These are phyloP conservation scores for Lordiphosa stackelbergi DNA, from an alignment of 1,140 invertebrate species.

Conservation along the genomic window DNA sequence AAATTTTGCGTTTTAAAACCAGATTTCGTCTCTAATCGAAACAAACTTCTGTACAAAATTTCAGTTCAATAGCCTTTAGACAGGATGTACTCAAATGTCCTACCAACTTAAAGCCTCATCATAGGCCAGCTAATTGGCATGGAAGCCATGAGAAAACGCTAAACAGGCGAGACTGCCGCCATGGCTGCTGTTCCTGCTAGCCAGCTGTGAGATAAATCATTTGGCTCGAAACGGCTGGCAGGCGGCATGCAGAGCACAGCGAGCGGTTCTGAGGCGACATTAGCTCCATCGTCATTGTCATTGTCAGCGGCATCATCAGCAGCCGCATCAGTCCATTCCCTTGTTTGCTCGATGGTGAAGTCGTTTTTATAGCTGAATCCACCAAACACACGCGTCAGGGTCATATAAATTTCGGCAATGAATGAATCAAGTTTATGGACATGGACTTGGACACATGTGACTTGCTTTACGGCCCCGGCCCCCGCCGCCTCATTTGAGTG, in stretches of 20 bases:
- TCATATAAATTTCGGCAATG: constrained; percentile 67
- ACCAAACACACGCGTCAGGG: constrained; percentile 13
- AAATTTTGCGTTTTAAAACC: no score
- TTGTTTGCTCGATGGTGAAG: not conserved
- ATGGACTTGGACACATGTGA: constrained; percentile 52
- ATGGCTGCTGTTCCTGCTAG: not conserved
- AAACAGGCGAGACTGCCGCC: no score
- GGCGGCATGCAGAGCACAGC: constrained; percentile 50
- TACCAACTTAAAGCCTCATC: no score
- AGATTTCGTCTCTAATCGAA: no score
- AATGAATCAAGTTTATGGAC: constrained; percentile 73
- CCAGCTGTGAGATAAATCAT: constrained; percentile 65
- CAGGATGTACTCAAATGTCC: no score
- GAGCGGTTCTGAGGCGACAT: constrained; percentile 35
- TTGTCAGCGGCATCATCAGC: constrained; percentile 28
- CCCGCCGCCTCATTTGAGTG: constrained; percentile 6
- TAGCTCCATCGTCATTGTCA: constrained; percentile 53
- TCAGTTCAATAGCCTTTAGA: no score
- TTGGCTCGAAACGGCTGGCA: constrained; percentile 32
- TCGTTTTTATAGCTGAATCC: constrained; percentile 4
- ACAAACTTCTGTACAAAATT: no score
- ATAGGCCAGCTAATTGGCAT: no score
- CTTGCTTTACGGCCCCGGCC: constrained; percentile 52
- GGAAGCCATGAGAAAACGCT: no score
- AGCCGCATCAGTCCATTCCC: constrained; percentile 12